phyloP scores from a whole-genome alignment of 2,797 vertebrate genomes.

The Hozukius guyotensis region DNA sequence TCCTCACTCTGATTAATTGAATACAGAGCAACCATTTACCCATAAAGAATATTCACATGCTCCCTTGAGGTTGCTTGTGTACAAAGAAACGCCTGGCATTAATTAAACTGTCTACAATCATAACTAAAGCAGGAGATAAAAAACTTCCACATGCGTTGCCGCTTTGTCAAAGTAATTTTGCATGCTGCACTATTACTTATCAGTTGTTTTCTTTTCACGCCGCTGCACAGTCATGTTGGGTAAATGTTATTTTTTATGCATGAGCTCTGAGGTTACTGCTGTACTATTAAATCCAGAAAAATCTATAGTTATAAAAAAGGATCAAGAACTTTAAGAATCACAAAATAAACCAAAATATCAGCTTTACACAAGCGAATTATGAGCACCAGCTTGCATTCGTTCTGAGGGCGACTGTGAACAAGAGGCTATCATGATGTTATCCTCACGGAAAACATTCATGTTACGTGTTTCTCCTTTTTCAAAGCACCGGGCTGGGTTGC shows the following conservation, averaged over 20 bases:
- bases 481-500: conserved; percentile 19
- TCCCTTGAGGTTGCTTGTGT: conserved; percentile 36
- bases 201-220: background rate
- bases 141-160: background rate
- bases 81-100: conserved; percentile 39
- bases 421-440: background rate
- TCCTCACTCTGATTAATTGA: conserved; percentile 62
- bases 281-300: background rate
- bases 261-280: conserved; percentile 14
- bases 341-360: conserved; percentile 3
- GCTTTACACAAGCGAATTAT: conserved; percentile 7
- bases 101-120: conserved; percentile 58
- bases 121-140: conserved; percentile 14
- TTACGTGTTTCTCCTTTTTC: conserved; percentile 10
- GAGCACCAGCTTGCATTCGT: conserved; percentile 16
- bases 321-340: background rate
- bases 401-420: conserved; percentile 1
- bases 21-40: conserved; percentile 45
- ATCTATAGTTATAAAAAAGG: background rate
- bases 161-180: conserved; percentile 21
- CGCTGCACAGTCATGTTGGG: background rate
- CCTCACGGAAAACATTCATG: background rate
- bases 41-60: conserved; percentile 51
- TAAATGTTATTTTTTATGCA: conserved; percentile 21
- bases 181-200: background rate